A percentile compares a stretch with the other conserved stretches of the same genome.
These are phyloP conservation scores for Terrapene triunguis DNA, from an alignment of 2,113 vertebrate genomes.

Conservation along the genomic window DNA sequence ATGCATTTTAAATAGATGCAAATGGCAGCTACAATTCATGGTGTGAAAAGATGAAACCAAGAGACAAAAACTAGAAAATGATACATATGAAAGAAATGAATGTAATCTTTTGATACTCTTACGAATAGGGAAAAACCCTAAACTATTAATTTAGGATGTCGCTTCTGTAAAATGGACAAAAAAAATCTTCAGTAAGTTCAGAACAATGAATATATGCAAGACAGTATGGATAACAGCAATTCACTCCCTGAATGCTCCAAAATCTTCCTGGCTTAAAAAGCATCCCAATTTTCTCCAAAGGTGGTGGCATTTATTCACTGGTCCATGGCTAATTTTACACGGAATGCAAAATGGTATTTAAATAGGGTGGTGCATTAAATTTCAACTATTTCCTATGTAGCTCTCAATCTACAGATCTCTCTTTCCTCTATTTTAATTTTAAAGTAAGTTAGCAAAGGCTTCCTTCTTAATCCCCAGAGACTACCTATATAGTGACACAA, in stretches of 20 bases:
- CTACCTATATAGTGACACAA: slow-evolving; percentile 82
- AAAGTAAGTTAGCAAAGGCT: slow-evolving; percentile 87
- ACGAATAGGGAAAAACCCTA: neutral
- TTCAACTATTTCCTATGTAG: slow-evolving; percentile 76
- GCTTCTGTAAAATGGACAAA: slow-evolving; percentile 44
- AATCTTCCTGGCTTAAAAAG: slow-evolving; percentile 83
- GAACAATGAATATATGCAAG: slow-evolving; percentile 79
- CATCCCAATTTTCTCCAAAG: slow-evolving; percentile 84
- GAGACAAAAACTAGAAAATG: slow-evolving; percentile 55
- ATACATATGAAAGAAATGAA: slow-evolving; percentile 55
- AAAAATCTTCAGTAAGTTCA: slow-evolving; percentile 52
- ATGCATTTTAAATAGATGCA: slow-evolving; percentile 69
- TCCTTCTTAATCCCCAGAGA: slow-evolving; percentile 83
- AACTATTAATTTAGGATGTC: slow-evolving; percentile 57
- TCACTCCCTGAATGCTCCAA: slow-evolving; percentile 76
- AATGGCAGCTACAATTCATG: slow-evolving; percentile 45
- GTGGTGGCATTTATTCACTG: slow-evolving; percentile 79
- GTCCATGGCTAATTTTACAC: slow-evolving; percentile 85
- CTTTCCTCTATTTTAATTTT: slow-evolving; percentile 86
- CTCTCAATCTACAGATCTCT: slow-evolving; percentile 80
- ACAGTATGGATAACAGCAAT: slow-evolving; percentile 77
- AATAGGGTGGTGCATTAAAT: slow-evolving; percentile 70
- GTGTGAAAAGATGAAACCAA: slow-evolving; percentile 7
- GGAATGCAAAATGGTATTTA: slow-evolving; percentile 83
- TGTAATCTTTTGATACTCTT: slow-evolving; percentile 39